These are phyloP conservation scores for Drosophila recens DNA, from an alignment of 2,888 invertebrate genomes.

Conservation along the genomic window DNA sequence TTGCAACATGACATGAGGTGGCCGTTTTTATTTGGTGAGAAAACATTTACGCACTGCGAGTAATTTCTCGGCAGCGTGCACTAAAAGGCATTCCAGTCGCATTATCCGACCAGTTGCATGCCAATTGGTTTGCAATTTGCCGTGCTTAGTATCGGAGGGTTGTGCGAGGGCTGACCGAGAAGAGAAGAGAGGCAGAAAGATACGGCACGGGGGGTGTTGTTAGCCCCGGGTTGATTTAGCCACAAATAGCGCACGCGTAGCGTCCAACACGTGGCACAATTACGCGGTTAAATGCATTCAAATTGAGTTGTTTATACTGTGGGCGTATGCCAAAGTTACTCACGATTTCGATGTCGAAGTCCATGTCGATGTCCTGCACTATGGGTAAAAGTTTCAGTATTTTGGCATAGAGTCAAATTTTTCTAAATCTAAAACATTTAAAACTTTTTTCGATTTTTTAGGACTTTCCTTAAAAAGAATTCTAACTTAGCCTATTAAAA, in stretches of 20 bases:
- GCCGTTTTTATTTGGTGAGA: slow-evolving; percentile 83
- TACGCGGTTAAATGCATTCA: slow-evolving; percentile 85
- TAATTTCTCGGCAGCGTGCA: slow-evolving; percentile 66
- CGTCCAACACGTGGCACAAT: slow-evolving; percentile 83
- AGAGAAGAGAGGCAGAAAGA: not conserved
- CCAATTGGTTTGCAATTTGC: slow-evolving; percentile 81
- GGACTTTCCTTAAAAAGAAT: too few species aligned
- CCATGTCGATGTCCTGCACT: not conserved
- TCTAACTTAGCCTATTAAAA: too few species aligned
- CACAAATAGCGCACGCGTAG: slow-evolving; percentile 82
- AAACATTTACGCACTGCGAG: slow-evolving; percentile 83
- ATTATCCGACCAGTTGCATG: slow-evolving; percentile 79
- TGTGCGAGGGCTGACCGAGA: slow-evolving; percentile 17
- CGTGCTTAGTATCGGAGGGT: slow-evolving; percentile 53
- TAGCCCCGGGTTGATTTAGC: slow-evolving; percentile 58
- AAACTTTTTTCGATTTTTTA: too few species aligned
- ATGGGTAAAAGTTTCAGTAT: too few species aligned
- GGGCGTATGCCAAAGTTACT: slow-evolving; percentile 60
- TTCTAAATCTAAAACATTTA: too few species aligned
- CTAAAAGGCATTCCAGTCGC: slow-evolving; percentile 44
- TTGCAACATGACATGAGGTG: slow-evolving; percentile 7
- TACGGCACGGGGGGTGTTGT: slow-evolving; percentile 1
- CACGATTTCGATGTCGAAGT: not conserved
- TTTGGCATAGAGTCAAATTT: too few species aligned
- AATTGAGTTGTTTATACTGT: slow-evolving; percentile 84